These are phyloP conservation scores for Pterocles orientalis DNA, from an alignment of 2,113 vertebrate species.

Conservation along the genomic window DNA sequence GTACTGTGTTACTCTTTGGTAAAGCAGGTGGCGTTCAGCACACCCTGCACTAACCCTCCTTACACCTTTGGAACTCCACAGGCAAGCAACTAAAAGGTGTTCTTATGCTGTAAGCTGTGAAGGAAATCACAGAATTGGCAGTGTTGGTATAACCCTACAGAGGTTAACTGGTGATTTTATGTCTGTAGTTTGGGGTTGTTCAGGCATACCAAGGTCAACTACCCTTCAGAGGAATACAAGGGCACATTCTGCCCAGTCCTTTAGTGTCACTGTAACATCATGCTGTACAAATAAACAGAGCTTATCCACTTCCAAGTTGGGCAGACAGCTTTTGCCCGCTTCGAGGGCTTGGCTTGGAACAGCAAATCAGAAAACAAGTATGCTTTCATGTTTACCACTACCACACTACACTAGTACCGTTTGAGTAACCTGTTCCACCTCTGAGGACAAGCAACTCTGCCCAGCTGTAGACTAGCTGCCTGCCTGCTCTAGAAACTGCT, in stretches of 20 bases:
- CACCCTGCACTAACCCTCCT: background rate
- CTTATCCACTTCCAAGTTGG: background rate
- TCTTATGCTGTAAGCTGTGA: background rate
- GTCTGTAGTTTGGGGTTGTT: background rate
- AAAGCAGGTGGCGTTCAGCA: background rate
- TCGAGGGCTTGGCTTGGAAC: background rate
- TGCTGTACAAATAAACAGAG: background rate
- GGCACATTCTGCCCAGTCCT: background rate
- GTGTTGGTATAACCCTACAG: background rate
- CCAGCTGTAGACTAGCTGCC: background rate
- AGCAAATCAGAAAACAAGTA: background rate
- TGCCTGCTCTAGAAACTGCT: background rate
- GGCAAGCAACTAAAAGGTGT: background rate
- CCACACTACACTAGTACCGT: fast-evolving
- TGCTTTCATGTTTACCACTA: background rate
- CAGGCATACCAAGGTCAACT: background rate
- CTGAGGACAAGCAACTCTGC: background rate
- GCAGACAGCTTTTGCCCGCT: background rate
- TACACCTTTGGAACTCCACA: background rate
- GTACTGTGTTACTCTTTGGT: background rate
- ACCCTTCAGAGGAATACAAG: background rate
- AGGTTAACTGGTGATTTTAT: background rate
- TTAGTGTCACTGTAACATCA: background rate
- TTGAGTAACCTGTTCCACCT: background rate
- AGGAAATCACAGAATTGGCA: background rate